Evolutionary conservation across 2,113 vertebrate species (phyloP).

Genomic region (Saccopteryx leptura): DNA sequence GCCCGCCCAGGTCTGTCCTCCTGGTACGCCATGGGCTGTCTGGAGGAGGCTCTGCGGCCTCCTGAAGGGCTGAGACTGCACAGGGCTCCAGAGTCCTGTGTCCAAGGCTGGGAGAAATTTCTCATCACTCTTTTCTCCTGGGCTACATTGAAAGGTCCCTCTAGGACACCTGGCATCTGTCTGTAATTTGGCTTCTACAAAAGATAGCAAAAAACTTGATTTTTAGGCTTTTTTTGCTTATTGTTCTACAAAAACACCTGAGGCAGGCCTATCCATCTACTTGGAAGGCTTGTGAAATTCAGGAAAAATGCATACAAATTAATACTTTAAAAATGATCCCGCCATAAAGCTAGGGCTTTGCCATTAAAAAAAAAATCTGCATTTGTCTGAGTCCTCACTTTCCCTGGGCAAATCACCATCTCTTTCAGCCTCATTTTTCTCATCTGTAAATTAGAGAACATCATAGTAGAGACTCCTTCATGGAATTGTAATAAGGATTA

Average conservation of each 20-base stretch:
- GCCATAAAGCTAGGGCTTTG: background rate
- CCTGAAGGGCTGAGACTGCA: fast-evolving
- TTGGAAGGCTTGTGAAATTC: background rate
- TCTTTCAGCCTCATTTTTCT: background rate
- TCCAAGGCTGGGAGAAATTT: background rate
- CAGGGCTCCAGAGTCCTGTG: background rate
- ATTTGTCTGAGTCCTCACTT: background rate
- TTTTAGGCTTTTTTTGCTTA: background rate
- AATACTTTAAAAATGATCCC: background rate
- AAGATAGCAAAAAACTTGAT: background rate
- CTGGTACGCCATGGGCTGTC: background rate
- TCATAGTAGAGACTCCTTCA: background rate
- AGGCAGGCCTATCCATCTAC: background rate
- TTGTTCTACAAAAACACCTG: background rate
- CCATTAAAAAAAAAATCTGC: background rate
- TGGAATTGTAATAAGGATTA: background rate
- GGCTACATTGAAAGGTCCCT: background rate
- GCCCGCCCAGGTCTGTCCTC: background rate
- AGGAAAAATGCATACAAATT: background rate
- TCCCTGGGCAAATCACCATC: background rate
- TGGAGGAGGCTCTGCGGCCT: background rate
- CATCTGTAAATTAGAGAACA: background rate
- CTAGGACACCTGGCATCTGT: background rate
- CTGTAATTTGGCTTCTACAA: background rate
- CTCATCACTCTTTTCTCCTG: background rate